Evolutionary conservation across 2,888 invertebrate species (phyloP).

Genomic region (Spisula subtruncata): DNA sequence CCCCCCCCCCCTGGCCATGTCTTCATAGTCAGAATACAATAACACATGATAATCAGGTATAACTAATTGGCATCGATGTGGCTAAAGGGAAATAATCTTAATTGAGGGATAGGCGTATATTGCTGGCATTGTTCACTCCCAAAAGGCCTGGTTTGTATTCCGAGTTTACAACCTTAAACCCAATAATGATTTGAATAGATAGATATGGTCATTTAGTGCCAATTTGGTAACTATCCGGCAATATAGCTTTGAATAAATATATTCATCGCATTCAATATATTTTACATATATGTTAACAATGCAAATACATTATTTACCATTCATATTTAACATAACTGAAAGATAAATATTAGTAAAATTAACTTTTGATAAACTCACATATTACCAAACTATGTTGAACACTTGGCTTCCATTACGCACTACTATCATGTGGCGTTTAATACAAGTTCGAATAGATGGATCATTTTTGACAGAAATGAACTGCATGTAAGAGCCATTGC

Average conservation of each 20-base stretch:
- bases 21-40: too few relatives aligned
- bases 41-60: too few relatives aligned
- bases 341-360: background rate
- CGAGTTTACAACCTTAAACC: too few relatives aligned
- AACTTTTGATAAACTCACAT: background rate
- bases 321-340: background rate
- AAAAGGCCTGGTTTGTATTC: too few relatives aligned
- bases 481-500: background rate
- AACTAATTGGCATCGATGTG: too few relatives aligned
- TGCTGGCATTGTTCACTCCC: too few relatives aligned
- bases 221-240: too few relatives aligned
- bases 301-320: background rate
- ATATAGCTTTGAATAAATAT: background rate
- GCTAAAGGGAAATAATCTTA: too few relatives aligned
- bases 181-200: too few relatives aligned
- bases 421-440: background rate
- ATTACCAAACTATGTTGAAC: background rate
- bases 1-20: too few relatives aligned
- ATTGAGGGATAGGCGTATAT: too few relatives aligned
- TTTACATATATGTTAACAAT: constrained; percentile 17
- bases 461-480: background rate
- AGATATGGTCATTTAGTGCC: too few relatives aligned
- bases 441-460: background rate
- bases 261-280: constrained; percentile 10
- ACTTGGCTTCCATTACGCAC: background rate